phyloP scores from a whole-genome alignment of 2,888 invertebrate species.

The Hemithea aestivaria region DNA sequence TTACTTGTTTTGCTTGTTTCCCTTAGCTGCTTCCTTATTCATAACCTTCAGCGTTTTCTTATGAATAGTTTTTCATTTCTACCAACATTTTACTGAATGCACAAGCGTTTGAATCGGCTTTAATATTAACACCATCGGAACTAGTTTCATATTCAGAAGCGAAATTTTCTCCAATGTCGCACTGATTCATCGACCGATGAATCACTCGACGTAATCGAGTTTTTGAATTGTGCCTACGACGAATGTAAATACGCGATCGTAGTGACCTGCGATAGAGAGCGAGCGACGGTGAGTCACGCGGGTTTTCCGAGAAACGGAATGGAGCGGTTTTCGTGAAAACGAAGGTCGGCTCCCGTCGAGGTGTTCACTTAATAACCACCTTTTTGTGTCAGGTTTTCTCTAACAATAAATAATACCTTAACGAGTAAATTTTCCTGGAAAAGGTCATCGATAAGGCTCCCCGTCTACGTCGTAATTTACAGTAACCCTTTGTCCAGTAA shows the following conservation, averaged over 20 bases:
- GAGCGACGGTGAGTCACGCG: constrained; percentile 67
- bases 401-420: constrained; percentile 26
- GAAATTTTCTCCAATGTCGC: constrained; percentile 56
- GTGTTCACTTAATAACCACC: constrained; percentile 37
- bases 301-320: constrained; percentile 74
- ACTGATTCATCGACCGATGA: constrained; percentile 72
- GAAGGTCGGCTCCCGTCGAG: constrained; percentile 55
- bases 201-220: constrained; percentile 74
- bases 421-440: constrained; percentile 26
- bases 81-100: constrained; percentile 11
- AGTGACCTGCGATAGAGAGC: constrained; percentile 70
- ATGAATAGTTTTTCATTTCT: constrained; percentile 24
- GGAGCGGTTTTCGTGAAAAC: constrained; percentile 71
- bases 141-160: constrained; percentile 28
- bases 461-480: constrained; percentile 18
- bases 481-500: constrained; percentile 41
- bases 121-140: constrained; percentile 10
- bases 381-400: constrained; percentile 40
- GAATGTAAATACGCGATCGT: constrained; percentile 72
- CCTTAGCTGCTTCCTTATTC: constrained; percentile 38
- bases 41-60: constrained; percentile 33
- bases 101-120: constrained; percentile 2
- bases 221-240: constrained; percentile 73
- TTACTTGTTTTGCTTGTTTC: constrained; percentile 48
- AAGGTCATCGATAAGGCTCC: constrained; percentile 25